These are phyloP conservation scores for Trachymyrmex septentrionalis DNA, from an alignment of 1,140 invertebrate genomes.

Conservation along the genomic window DNA sequence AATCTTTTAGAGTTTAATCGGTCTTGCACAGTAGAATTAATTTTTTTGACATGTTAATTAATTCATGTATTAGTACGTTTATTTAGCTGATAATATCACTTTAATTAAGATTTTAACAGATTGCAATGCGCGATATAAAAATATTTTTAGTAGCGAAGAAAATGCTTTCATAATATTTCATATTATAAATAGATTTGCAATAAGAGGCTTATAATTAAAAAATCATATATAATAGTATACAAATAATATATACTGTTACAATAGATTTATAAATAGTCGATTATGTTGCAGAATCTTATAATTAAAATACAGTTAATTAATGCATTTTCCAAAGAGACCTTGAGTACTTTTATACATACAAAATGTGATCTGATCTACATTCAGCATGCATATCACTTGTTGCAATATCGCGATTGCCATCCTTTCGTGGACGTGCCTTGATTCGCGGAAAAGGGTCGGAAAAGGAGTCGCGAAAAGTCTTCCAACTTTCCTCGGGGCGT, in stretches of 20 bases:
- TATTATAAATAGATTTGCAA: neutral
- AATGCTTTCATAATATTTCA: neutral
- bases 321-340: neutral
- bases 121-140: neutral
- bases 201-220: neutral
- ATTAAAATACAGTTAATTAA: neutral
- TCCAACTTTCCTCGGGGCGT: constrained; percentile 67
- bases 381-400: neutral
- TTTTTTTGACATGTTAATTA: constrained; percentile 10
- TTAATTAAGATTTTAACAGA: constrained; percentile 27
- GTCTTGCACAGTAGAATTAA: neutral
- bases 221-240: neutral
- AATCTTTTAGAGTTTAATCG: neutral
- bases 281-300: neutral
- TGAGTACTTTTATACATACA: neutral
- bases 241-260: neutral
- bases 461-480: constrained; percentile 33
- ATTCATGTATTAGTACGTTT: neutral
- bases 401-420: constrained; percentile 2
- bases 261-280: neutral
- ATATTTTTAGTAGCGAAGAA: neutral
- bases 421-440: neutral
- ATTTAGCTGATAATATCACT: constrained; percentile 18
- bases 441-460: constrained; percentile 2
- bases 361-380: neutral